phyloP scores from a whole-genome alignment of 2,797 vertebrate species.

The Trachurus trachurus region DNA sequence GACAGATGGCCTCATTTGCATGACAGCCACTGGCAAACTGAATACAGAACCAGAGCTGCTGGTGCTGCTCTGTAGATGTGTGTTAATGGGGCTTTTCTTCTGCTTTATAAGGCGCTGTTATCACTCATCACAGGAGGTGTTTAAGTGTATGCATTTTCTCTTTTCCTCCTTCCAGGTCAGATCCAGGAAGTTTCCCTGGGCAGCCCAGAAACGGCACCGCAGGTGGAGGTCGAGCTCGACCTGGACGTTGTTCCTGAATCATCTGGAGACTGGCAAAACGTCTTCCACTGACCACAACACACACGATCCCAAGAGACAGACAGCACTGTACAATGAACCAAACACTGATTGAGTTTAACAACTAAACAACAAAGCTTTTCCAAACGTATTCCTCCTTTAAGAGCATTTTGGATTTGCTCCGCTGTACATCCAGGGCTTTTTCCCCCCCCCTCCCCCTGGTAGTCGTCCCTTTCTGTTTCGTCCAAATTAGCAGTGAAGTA shows the following conservation, averaged over 20 bases:
- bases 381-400: slow-evolving; percentile 20
- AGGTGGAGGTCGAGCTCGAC: slow-evolving; percentile 89
- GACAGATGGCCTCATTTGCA: slow-evolving; percentile 46
- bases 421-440: slow-evolving; percentile 24
- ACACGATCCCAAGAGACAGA: not conserved
- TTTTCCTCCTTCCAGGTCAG: slow-evolving; percentile 63
- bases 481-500: slow-evolving; percentile 52
- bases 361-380: slow-evolving; percentile 18
- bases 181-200: slow-evolving; percentile 83
- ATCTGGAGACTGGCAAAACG: slow-evolving; percentile 92
- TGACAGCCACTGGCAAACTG: slow-evolving; percentile 27
- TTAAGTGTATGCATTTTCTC: not conserved
- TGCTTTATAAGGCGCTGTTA: not conserved
- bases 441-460: not conserved
- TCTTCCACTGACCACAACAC: slow-evolving; percentile 86
- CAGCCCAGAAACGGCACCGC: slow-evolving; percentile 73
- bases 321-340: slow-evolving; percentile 10
- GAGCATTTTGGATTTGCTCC: slow-evolving; percentile 19
- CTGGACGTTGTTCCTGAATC: slow-evolving; percentile 94
- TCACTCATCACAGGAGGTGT: not conserved
- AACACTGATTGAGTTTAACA: slow-evolving; percentile 21
- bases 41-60: slow-evolving; percentile 32
- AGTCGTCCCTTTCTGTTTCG: slow-evolving; percentile 28
- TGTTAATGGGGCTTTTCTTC: slow-evolving; percentile 26
- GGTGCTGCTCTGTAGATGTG: slow-evolving; percentile 3